phyloP scores from a whole-genome alignment of 30 jellyfish, hydroid and myxozoan species.

The Clytia hemisphaerica region DNA sequence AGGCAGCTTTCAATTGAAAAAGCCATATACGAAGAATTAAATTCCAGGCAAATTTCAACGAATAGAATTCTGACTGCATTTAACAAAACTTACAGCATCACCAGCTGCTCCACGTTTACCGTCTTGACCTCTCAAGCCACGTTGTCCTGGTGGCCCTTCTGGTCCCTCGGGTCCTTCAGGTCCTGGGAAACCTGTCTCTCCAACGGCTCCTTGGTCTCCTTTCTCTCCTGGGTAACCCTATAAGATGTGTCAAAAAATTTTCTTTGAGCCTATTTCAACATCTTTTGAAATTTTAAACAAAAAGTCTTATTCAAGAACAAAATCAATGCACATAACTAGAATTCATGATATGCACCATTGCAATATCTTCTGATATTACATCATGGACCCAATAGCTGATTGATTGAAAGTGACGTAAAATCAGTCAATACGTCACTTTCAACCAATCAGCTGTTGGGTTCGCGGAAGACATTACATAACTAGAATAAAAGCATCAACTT shows the following conservation, averaged over 20 bases:
- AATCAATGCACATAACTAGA: not conserved
- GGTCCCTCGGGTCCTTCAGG: constrained; percentile 84
- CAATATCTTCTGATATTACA: no score
- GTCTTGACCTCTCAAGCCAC: constrained; percentile 81
- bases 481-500: not conserved
- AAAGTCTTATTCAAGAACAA: no score
- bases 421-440: not conserved
- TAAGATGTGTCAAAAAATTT: not conserved
- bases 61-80: not conserved
- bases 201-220: constrained; percentile 96
- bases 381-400: no score
- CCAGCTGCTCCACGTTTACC: constrained; percentile 88
- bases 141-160: constrained; percentile 88
- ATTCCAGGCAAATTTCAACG: no score
- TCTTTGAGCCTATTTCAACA: no score
- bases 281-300: no score
- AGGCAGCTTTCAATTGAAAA: no score
- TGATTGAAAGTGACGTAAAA: no score
- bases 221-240: constrained; percentile 98
- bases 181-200: constrained; percentile 51
- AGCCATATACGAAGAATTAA: no score
- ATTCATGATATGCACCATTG: no score
- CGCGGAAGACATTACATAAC: no score
- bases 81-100: constrained; percentile 36
- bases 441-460: no score